Percentiles rank a stretch among this genome's conserved stretches.
Conservation (phyloP, 2,113 vertebrate species). For the Pseudolaguvia tuberculata region DNA sequence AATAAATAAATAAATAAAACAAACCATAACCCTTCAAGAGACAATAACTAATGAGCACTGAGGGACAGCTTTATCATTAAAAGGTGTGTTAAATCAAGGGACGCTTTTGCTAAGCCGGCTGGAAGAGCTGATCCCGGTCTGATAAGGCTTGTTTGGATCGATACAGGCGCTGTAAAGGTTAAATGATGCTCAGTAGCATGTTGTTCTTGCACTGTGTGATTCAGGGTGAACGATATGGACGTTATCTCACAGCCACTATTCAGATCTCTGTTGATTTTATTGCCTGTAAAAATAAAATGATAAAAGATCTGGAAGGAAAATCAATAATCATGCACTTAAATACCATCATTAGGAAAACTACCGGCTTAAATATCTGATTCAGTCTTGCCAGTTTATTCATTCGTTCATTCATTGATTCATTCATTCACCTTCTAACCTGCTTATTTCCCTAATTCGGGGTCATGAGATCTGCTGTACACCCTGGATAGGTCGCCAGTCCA, state of each 20-base stretch:
- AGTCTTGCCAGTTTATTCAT: no score
- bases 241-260: constrained; percentile 48
- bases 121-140: constrained; percentile 61
- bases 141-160: constrained; percentile 73
- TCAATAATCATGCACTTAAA: neutral
- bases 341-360: neutral
- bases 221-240: constrained; percentile 67
- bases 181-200: constrained; percentile 73
- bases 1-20: constrained; percentile 44
- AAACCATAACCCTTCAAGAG: constrained; percentile 44
- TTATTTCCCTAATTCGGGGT: no score
- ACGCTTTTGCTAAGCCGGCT: constrained; percentile 48
- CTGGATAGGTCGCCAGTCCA: no score
- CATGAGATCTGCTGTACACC: no score
- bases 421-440: no score
- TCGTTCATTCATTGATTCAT: no score
- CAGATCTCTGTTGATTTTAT: neutral
- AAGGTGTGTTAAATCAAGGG: constrained; percentile 55
- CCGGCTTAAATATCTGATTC: neutral
- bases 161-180: constrained; percentile 78
- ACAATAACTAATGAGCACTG: constrained; percentile 45
- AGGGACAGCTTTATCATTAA: constrained; percentile 63
- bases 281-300: neutral
- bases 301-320: neutral
- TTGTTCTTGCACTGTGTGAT: constrained; percentile 64